Conservation (phyloP, 2,888 invertebrate genomes). For the Eretmocerus hayati region DNA sequence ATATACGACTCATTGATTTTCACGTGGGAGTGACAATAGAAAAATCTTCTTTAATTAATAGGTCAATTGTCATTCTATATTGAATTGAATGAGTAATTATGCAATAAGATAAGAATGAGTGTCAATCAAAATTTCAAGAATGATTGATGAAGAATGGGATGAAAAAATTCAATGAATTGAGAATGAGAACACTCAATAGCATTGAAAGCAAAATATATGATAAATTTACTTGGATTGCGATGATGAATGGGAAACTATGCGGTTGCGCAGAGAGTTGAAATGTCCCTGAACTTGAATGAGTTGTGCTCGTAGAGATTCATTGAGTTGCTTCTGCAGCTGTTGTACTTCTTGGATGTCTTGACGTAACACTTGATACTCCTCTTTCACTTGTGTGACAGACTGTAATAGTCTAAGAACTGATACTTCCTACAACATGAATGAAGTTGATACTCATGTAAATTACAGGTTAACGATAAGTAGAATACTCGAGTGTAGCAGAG, state of each 20-base stretch:
- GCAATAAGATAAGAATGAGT: no score
- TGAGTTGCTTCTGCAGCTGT: conserved; percentile 71
- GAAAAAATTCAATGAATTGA: not conserved
- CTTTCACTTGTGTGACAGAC: conserved; percentile 67
- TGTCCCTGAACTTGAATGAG: conserved; percentile 67
- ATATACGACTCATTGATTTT: no score
- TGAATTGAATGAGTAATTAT: no score
- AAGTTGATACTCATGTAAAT: not conserved
- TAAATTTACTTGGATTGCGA: conserved; percentile 34
- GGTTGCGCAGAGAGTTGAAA: conserved; percentile 65
- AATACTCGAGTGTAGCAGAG: not conserved
- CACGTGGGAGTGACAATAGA: no score
- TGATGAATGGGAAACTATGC: no score
- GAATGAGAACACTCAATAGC: conserved; percentile 9
- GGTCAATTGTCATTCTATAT: no score
- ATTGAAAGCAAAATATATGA: conserved; percentile 7
- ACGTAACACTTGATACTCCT: conserved; percentile 71
- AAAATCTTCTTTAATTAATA: no score
- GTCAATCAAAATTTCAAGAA: not conserved
- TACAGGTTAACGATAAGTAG: not conserved
- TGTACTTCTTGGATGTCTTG: conserved; percentile 75
- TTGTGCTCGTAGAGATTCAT: conserved; percentile 66
- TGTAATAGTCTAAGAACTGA: conserved; percentile 67
- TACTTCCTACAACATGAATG: conserved; percentile 35
- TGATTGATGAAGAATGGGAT: conserved; percentile 3